phyloP scores from a whole-genome alignment of 2,888 invertebrate species.

The Venusia cambrica region DNA sequence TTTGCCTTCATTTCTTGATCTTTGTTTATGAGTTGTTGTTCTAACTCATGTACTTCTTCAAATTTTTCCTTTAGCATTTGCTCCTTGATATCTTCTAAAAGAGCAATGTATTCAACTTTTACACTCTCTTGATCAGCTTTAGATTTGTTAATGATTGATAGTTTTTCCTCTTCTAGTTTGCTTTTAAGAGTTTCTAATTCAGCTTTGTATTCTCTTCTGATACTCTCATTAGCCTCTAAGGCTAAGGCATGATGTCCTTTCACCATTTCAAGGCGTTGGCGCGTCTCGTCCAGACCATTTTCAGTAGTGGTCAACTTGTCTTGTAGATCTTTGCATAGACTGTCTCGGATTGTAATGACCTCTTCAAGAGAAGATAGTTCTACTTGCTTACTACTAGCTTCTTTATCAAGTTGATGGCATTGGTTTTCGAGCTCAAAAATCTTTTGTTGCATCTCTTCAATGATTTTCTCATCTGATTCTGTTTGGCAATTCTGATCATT shows the following conservation, averaged over 20 bases:
- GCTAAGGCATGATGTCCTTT: conserved; percentile 75
- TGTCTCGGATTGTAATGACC: conserved; percentile 67
- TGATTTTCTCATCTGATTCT: conserved; percentile 21
- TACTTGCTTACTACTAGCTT: conserved; percentile 64
- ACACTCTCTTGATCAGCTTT: conserved; percentile 63
- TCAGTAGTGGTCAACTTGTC: conserved; percentile 62
- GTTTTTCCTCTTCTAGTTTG: conserved; percentile 73
- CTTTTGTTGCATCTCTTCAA: conserved; percentile 46
- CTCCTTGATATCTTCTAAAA: conserved; percentile 56
- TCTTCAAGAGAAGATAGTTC: conserved; percentile 66
- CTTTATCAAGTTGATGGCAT: conserved; percentile 62
- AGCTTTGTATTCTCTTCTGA: conserved; percentile 69
- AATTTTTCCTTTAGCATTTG: conserved; percentile 61
- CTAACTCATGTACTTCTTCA: conserved; percentile 56
- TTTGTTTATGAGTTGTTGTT: conserved; percentile 53
- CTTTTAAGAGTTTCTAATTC: conserved; percentile 67
- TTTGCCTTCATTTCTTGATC: conserved; percentile 71
- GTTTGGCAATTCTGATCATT: conserved; percentile 18
- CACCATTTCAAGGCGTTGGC: conserved; percentile 71
- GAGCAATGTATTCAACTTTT: conserved; percentile 53
- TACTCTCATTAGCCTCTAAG: conserved; percentile 75
- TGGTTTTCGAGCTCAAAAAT: conserved; percentile 54
- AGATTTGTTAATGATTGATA: conserved; percentile 52
- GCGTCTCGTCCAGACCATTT: conserved; percentile 59
- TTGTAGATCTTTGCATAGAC: conserved; percentile 69